Conservation (phyloP, 2,797 vertebrate species). For the Knipowitschia caucasica region DNA sequence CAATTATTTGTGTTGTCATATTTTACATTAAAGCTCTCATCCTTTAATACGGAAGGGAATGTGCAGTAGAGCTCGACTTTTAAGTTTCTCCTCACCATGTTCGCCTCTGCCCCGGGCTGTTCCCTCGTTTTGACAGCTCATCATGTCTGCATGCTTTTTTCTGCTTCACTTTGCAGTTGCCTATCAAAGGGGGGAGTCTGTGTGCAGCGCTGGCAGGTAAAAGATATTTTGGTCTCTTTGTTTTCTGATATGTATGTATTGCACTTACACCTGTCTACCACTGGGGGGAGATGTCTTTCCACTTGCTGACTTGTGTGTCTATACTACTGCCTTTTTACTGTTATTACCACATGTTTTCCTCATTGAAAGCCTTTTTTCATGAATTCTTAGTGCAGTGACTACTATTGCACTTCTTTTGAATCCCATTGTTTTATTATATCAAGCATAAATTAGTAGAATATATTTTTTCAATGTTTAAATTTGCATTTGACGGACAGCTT, state of each 20-base stretch:
- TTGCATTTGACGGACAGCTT: constrained; percentile 48
- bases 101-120: constrained; percentile 39
- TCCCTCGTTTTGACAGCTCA: constrained; percentile 50
- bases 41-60: constrained; percentile 12
- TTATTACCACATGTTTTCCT: not conserved
- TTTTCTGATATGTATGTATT: constrained; percentile 23
- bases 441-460: not conserved
- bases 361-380: not conserved
- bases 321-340: not conserved
- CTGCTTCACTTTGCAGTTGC: constrained; percentile 81
- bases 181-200: constrained; percentile 92
- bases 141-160: constrained; percentile 46
- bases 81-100: constrained; percentile 18
- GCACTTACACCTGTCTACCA: constrained; percentile 49
- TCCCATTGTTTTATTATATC: not conserved
- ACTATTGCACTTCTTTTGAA: not conserved
- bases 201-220: constrained; percentile 92
- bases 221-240: constrained; percentile 48
- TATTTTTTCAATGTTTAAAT: not conserved
- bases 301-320: constrained; percentile 11
- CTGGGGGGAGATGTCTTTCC: constrained; percentile 80
- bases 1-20: constrained; percentile 39
- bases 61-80: constrained; percentile 31
- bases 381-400: not conserved
- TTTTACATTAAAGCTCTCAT: constrained; percentile 32